Conservation (phyloP, 2,888 invertebrate genomes). For the Ochropleura leucogaster region DNA sequence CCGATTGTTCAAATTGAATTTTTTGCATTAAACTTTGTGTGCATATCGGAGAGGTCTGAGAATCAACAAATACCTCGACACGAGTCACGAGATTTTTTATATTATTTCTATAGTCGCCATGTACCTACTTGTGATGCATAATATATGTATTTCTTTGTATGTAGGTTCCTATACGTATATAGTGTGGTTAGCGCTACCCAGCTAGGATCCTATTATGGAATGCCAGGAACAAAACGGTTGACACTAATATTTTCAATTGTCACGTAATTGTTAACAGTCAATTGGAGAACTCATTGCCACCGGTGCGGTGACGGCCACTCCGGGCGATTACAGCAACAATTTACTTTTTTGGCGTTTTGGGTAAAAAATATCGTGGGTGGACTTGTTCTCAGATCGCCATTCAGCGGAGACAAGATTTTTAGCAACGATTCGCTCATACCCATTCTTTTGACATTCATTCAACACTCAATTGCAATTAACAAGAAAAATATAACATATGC, state of each 20-base stretch:
- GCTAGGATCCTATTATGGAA: neutral
- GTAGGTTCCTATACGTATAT: neutral
- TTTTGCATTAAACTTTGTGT: too few species aligned
- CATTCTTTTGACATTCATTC: too few species aligned
- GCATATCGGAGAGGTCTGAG: too few species aligned
- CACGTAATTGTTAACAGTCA: conserved; percentile 44
- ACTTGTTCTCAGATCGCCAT: conserved; percentile 27
- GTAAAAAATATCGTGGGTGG: conserved; percentile 51
- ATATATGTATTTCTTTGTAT: too few species aligned
- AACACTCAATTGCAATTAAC: too few species aligned
- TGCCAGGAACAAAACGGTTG: conserved; percentile 50
- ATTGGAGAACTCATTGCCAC: conserved; percentile 57
- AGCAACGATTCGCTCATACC: neutral
- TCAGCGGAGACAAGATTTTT: conserved; percentile 40
- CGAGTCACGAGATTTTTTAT: too few species aligned
- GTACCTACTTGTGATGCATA: too few species aligned
- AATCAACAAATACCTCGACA: too few species aligned
- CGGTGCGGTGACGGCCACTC: conserved; percentile 12
- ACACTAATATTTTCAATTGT: conserved; percentile 42
- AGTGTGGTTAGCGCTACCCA: neutral
- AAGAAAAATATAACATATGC: neutral
- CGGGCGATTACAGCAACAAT: conserved; percentile 41
- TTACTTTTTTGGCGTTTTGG: conserved; percentile 49
- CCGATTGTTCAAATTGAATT: too few species aligned
- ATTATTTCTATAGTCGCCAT: too few species aligned